Evolutionary conservation across 1,140 invertebrate species (phyloP).

Genomic region (Temnothorax longispinosus): DNA sequence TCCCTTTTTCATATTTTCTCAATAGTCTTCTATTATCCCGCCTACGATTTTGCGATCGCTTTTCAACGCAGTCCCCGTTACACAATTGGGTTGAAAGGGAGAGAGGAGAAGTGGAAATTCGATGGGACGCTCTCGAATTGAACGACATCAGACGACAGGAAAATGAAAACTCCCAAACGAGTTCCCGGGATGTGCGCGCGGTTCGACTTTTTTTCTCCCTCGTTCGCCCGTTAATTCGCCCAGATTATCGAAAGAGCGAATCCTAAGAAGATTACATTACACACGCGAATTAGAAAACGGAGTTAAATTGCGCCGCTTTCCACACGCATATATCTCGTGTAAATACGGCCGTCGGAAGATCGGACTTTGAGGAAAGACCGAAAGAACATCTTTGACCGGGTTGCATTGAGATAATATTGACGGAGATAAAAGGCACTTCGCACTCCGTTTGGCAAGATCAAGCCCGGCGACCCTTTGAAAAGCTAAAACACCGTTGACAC

Average conservation of each 20-base stretch:
- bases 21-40: not conserved
- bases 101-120: not conserved
- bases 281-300: not conserved
- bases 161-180: constrained; percentile 65
- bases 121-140: constrained; percentile 41
- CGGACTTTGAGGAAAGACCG: constrained; percentile 12
- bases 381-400: constrained; percentile 41
- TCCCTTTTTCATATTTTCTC: not conserved
- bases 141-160: constrained; percentile 8
- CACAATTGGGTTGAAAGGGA: not conserved
- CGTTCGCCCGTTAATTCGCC: constrained; percentile 1
- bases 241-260: not conserved
- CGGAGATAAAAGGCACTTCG: constrained; percentile 42
- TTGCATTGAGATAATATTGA: constrained; percentile 51
- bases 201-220: not conserved
- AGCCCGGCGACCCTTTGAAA: constrained; percentile 16
- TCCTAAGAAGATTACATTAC: constrained; percentile 15
- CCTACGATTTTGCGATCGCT: not conserved
- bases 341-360: not conserved
- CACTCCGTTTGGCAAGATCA: constrained; percentile 25
- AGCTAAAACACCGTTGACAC: constrained; percentile 17
- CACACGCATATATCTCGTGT: not conserved
- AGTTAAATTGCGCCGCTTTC: not conserved
- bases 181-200: not conserved
- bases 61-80: constrained; percentile 2